Percentiles rank a stretch among this genome's conserved stretches.
These are phyloP conservation scores for Drosophila neotestacea DNA, from an alignment of 2,888 invertebrate genomes.

Conservation along the genomic window DNA sequence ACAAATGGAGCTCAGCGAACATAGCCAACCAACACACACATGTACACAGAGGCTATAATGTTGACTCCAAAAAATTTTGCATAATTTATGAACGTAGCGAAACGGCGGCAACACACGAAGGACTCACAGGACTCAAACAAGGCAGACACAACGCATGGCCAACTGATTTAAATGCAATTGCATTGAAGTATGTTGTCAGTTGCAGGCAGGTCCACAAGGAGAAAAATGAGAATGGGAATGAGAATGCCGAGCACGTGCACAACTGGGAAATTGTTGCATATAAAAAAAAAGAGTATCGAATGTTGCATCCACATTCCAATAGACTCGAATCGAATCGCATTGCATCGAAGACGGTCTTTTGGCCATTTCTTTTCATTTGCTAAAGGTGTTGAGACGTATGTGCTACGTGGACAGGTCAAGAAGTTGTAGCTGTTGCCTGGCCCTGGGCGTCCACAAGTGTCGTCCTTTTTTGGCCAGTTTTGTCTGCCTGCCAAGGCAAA, in stretches of 20 bases:
- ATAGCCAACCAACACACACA: conserved; percentile 18
- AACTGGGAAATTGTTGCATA: conserved; percentile 60
- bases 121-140: conserved; percentile 31
- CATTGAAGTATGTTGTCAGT: conserved; percentile 75
- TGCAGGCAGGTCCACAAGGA: conserved; percentile 31
- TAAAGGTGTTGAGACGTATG: conserved; percentile 75
- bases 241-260: conserved; percentile 51
- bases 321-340: neutral
- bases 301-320: conserved; percentile 35
- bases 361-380: conserved; percentile 76
- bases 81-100: conserved; percentile 71
- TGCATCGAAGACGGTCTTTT: conserved; percentile 27
- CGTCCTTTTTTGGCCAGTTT: conserved; percentile 54
- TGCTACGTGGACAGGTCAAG: conserved; percentile 64
- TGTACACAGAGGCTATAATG: conserved; percentile 46
- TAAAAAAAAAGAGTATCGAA: conserved; percentile 25
- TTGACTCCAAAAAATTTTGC: conserved; percentile 68
- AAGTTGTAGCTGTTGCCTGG: conserved; percentile 2
- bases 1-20: conserved; percentile 78
- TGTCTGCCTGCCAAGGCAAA: conserved; percentile 53
- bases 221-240: conserved; percentile 15
- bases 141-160: conserved; percentile 46
- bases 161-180: conserved; percentile 79
- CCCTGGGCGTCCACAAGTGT: conserved; percentile 53
- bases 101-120: conserved; percentile 65